Conservation (phyloP, 2,888 invertebrate species). For the Macroteleia sp. region DNA sequence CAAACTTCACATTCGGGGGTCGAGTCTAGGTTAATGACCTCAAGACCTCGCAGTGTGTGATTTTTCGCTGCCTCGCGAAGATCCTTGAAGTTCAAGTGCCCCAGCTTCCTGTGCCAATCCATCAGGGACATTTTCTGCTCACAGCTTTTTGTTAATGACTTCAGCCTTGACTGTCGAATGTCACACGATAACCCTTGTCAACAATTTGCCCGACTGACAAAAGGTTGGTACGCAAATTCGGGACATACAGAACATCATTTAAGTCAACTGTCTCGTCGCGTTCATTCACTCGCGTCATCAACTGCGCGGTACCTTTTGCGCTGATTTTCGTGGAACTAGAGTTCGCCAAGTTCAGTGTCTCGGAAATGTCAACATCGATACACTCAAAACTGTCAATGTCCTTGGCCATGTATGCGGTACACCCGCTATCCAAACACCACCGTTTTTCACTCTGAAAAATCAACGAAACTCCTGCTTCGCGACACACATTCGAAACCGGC, state of each 20-base stretch:
- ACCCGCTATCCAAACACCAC: slow-evolving; percentile 48
- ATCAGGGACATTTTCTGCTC: not conserved
- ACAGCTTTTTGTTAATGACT: slow-evolving; percentile 1
- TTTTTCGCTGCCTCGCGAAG: slow-evolving; percentile 14
- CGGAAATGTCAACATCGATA: not conserved
- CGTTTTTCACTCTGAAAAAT: not conserved
- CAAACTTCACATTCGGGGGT: slow-evolving; percentile 41
- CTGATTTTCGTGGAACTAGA: slow-evolving; percentile 6
- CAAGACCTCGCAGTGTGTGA: not conserved
- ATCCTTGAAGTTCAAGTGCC: slow-evolving; percentile 33
- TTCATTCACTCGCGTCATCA: slow-evolving; percentile 2
- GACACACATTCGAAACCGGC: not conserved
- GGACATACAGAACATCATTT: slow-evolving; percentile 14
- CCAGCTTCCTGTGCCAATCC: slow-evolving; percentile 30
- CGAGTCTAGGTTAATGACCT: slow-evolving; percentile 3
- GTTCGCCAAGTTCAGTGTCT: slow-evolving; percentile 16
- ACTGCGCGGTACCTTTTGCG: slow-evolving; percentile 15
- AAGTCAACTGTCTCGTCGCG: not conserved
- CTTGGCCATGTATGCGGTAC: slow-evolving; percentile 36
- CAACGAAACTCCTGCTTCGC: not conserved
- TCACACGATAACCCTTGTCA: slow-evolving; percentile 19
- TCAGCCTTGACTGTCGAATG: slow-evolving; percentile 1
- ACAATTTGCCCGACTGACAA: slow-evolving; percentile 16
- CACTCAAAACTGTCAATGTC: slow-evolving; percentile 12
- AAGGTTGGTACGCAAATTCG: slow-evolving; percentile 11